Evolutionary conservation across 2,797 vertebrate species (phyloP), one percentile per base, ranked within the genome.

Genomic region (Amniataba percoides): DNA sequence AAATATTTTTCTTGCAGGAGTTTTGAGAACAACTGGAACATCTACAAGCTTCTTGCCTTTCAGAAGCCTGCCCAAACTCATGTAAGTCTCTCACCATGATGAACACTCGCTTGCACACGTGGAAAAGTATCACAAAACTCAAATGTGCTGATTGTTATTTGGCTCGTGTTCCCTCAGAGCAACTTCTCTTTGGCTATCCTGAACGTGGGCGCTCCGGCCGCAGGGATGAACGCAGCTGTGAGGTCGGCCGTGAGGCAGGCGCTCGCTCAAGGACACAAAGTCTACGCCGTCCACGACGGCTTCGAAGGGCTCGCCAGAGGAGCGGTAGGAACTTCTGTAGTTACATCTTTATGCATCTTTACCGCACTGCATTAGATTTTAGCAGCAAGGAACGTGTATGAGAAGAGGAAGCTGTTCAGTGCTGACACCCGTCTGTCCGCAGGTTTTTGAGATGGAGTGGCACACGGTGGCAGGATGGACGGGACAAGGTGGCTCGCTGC

Each of bases 1-100:
- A 77, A 49, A 19, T 15, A 4, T 25, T 78, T 25, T 80, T 55
- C 57, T 86, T 92, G 51, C 77, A 99, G 98, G 97, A 99, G 96
- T 88, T 99, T 99, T 84, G 96, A 98, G 88, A 99, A 97, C 92
- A 99, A 99, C 93, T 99, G 95, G 97, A 98, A 96, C 85, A 99
- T 97, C 64, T 99, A 98, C 91, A 98, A 97, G 78, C 94, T 97
- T 46, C 94, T 99, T 27, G 94, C 97, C 0, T 96, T 96, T 85
- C 96, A 97, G 88, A 99, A 97, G 71, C 87, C 93, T 0, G 87
- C 95, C 0, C 89, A 94, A 82, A 78, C 88, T 68, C 91, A 96
- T 95, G 98, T 98, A 76, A 92, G 71, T 53, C 27, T 36, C 39
- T 45, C 68, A 31, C 16, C 18, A 3, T 19, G 45, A 68, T 13